Percentiles rank a stretch among this genome's conserved stretches.
phyloP scores from a whole-genome alignment of 2,113 vertebrate species.

The Thunnus maccoyii region DNA sequence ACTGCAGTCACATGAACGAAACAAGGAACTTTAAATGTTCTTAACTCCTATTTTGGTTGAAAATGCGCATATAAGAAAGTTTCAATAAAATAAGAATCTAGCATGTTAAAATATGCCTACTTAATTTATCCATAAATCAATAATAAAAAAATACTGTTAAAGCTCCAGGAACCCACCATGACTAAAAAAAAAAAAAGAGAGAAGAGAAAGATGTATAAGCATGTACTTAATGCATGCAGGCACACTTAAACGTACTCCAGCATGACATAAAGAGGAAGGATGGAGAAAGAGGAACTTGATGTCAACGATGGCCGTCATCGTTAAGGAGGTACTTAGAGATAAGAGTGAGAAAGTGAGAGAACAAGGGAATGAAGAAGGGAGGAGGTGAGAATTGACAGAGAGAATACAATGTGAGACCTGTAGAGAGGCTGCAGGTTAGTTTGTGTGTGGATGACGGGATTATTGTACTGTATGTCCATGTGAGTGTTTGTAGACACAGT shows the following conservation, averaged over 20 bases:
- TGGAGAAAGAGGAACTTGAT: conserved; percentile 6
- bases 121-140: neutral
- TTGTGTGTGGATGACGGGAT: neutral
- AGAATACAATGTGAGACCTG: no score
- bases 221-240: neutral
- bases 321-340: conserved; percentile 17
- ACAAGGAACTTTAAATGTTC: conserved; percentile 30
- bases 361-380: neutral
- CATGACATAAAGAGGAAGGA: conserved; percentile 22
- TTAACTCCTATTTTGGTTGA: neutral
- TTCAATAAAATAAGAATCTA: neutral
- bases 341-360: conserved; percentile 1
- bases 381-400: no score
- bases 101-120: no score
- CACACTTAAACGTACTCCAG: conserved; percentile 5
- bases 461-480: no score
- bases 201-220: neutral
- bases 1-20: conserved; percentile 26
- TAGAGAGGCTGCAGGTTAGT: no score
- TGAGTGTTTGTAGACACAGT: neutral
- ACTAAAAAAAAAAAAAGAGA: neutral
- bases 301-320: neutral
- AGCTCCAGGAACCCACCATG: neutral
- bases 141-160: no score
- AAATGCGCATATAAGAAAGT: neutral